These are phyloP conservation scores for Drosophila mettleri DNA, from an alignment of 2,888 invertebrate species.

Conservation along the genomic window DNA sequence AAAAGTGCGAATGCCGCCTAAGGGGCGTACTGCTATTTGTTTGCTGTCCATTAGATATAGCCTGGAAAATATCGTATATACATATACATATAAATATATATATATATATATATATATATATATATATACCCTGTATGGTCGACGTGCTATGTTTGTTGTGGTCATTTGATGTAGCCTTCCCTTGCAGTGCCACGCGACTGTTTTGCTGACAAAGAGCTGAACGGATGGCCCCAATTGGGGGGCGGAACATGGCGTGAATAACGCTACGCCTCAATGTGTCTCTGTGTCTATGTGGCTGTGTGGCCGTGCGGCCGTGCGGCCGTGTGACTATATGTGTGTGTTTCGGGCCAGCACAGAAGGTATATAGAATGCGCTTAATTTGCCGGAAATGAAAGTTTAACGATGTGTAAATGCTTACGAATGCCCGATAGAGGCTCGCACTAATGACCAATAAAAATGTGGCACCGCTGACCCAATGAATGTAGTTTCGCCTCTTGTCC, in stretches of 20 bases:
- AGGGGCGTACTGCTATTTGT: constrained; percentile 59
- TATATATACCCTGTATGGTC: constrained; percentile 1
- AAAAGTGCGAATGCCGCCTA: constrained; percentile 60
- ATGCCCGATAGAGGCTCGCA: constrained; percentile 74
- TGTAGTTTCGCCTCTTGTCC: constrained; percentile 9
- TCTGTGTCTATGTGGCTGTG: constrained; percentile 6
- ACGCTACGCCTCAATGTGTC: constrained; percentile 6
- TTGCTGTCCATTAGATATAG: constrained; percentile 67
- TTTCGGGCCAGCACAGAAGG: constrained; percentile 27
- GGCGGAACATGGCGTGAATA: constrained; percentile 29
- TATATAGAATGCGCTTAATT: constrained; percentile 79
- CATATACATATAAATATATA: constrained; percentile 1
- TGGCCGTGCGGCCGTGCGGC: constrained; percentile 5
- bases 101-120: constrained; percentile 5
- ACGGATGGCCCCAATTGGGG: constrained; percentile 42
- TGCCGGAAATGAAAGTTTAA: constrained; percentile 81
- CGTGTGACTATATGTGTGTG: constrained; percentile 18
- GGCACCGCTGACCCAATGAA: constrained; percentile 47
- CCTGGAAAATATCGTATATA: constrained; percentile 15
- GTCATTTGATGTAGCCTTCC: constrained; percentile 50
- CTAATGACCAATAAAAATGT: constrained; percentile 80
- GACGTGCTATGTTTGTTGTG: constrained; percentile 51
- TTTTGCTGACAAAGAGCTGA: constrained; percentile 69
- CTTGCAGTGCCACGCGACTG: constrained; percentile 8
- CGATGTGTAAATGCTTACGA: constrained; percentile 81